These are phyloP conservation scores for Sminthopsis crassicaudata DNA, from an alignment of 2,113 vertebrate genomes.

Conservation along the genomic window DNA sequence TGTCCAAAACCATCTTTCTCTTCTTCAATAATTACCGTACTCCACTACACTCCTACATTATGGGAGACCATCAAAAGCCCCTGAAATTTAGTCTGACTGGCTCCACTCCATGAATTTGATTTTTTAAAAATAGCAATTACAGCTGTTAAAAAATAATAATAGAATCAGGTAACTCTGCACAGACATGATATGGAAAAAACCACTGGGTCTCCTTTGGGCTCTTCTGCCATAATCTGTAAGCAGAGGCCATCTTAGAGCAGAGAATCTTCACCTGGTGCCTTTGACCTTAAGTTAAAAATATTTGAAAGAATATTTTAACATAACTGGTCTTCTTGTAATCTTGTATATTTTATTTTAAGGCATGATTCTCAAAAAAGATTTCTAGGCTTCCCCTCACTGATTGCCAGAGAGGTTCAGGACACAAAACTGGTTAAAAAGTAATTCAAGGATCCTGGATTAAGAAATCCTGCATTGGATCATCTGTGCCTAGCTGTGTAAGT, in stretches of 20 bases:
- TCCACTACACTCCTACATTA: not conserved
- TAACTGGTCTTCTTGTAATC: not conserved
- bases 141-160: slow-evolving; percentile 12
- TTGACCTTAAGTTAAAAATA: not conserved
- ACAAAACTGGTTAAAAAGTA: not conserved
- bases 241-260: not conserved
- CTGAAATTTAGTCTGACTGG: slow-evolving; percentile 13
- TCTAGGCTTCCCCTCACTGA: not conserved
- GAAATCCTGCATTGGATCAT: not conserved
- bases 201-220: not conserved
- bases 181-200: not conserved
- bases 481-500: not conserved
- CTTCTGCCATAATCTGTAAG: not conserved
- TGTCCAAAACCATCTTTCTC: slow-evolving; percentile 2
- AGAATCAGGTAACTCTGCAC: not conserved
- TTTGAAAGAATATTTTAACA: not conserved
- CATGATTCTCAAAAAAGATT: not conserved
- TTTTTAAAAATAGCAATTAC: slow-evolving; percentile 5
- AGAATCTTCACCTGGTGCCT: not conserved
- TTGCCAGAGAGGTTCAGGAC: not conserved
- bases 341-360: not conserved
- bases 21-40: not conserved
- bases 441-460: not conserved
- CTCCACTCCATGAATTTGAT: not conserved
- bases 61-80: slow-evolving; percentile 29